Conservation (phyloP, 2,113 vertebrate genomes). For the Limnothrissa miodon region DNA sequence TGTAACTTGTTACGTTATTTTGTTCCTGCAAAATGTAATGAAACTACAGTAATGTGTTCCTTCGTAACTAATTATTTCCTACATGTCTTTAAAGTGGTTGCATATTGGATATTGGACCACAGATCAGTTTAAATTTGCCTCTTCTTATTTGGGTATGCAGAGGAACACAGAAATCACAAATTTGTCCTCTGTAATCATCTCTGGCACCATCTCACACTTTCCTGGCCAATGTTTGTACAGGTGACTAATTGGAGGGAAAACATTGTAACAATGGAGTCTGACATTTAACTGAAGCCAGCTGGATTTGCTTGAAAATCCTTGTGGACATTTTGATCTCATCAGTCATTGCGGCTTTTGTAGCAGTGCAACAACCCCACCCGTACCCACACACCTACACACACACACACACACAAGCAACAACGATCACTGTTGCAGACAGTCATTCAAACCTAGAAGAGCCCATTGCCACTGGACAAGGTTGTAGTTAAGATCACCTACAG, state of each 20-base stretch:
- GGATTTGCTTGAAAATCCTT: neutral
- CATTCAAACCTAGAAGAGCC: neutral
- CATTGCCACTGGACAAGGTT: neutral
- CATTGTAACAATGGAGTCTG: constrained; percentile 10
- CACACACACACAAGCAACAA: neutral
- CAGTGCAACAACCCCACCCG: neutral
- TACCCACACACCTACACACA: no score
- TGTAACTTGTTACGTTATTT: no score
- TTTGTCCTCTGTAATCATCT: constrained; percentile 11
- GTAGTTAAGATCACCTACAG: neutral
- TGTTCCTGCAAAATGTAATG: no score
- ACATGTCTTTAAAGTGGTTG: neutral
- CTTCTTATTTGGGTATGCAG: neutral
- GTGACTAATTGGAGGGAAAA: constrained; percentile 25
- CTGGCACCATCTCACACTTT: neutral
- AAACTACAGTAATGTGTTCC: no score
- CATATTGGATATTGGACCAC: neutral
- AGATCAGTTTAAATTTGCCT: neutral
- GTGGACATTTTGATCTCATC: constrained; percentile 21
- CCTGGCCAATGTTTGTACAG: constrained; percentile 6
- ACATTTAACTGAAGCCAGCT: constrained; percentile 18
- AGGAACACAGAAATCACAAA: neutral
- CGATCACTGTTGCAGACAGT: neutral
- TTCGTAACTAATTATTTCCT: no score
- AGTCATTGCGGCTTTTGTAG: neutral